A percentile compares a stretch with the other conserved stretches of the same genome.
phyloP scores from a whole-genome alignment of 2,113 vertebrate species.

The Rhabdornis inornatus region DNA sequence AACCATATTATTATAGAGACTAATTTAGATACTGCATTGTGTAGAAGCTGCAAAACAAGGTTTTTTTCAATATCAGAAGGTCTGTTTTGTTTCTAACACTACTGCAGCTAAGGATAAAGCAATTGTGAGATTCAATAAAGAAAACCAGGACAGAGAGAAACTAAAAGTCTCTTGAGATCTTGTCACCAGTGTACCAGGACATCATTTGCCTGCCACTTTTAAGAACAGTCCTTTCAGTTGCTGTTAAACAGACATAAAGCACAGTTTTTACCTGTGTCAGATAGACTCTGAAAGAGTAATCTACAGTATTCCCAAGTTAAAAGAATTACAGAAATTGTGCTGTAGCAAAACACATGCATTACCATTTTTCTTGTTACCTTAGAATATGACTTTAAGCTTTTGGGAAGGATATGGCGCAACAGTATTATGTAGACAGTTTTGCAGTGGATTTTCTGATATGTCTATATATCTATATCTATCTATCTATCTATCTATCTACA shows the following conservation, averaged over 20 bases:
- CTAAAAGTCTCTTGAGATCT: not conserved
- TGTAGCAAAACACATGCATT: not conserved
- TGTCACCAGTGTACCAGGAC: not conserved
- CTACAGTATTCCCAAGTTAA: not conserved
- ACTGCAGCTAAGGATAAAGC: not conserved
- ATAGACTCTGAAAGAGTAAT: not conserved
- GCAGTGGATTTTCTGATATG: not conserved
- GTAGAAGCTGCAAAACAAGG: not conserved
- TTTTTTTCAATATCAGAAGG: not conserved
- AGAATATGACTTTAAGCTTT: not conserved
- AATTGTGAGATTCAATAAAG: not conserved
- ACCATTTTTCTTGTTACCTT: not conserved
- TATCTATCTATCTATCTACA: not conserved
- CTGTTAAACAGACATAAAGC: not conserved
- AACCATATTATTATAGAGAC: not conserved
- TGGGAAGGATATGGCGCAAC: not conserved
- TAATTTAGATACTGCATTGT: not conserved
- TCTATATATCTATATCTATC: not conserved
- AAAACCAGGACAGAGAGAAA: not conserved
- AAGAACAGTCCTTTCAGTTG: not conserved
- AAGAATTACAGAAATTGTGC: not conserved
- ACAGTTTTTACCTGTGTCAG: not conserved
- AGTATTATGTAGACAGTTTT: not conserved
- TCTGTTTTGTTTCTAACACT: not conserved
- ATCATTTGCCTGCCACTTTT: not conserved